These are phyloP conservation scores for Phaethornis superciliosus DNA, from an alignment of 2,113 vertebrate genomes.

Conservation along the genomic window DNA sequence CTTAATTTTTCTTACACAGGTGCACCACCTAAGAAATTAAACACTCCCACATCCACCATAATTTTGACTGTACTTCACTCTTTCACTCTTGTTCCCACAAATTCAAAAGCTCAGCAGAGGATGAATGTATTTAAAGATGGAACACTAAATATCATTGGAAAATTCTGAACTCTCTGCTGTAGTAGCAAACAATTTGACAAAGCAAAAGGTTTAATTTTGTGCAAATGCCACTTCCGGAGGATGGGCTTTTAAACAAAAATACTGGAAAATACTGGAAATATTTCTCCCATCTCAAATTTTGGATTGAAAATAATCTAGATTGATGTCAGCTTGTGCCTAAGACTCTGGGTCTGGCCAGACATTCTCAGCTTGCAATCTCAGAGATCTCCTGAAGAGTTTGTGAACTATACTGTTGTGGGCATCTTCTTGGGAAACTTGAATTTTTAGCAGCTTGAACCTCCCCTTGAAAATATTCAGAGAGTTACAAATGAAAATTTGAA, in stretches of 20 bases:
- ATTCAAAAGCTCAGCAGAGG: neutral
- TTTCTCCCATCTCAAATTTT: neutral
- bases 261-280: neutral
- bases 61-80: neutral
- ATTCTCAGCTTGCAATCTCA: neutral
- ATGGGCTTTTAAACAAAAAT: neutral
- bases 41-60: rapidly evolving
- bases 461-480: neutral
- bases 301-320: neutral
- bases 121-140: neutral
- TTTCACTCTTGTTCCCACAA: neutral
- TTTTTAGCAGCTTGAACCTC: neutral
- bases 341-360: neutral
- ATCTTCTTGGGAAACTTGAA: neutral
- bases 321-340: neutral
- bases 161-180: neutral
- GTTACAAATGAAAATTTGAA: neutral
- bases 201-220: neutral
- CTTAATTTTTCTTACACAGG: neutral
- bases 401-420: neutral
- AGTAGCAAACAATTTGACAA: neutral
- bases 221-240: neutral
- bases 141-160: neutral
- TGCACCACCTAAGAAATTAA: neutral
- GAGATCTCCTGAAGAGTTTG: neutral